Evolutionary conservation across 2,797 vertebrate species (phyloP).

Genomic region (Cryptoblepharus egeriae): DNA sequence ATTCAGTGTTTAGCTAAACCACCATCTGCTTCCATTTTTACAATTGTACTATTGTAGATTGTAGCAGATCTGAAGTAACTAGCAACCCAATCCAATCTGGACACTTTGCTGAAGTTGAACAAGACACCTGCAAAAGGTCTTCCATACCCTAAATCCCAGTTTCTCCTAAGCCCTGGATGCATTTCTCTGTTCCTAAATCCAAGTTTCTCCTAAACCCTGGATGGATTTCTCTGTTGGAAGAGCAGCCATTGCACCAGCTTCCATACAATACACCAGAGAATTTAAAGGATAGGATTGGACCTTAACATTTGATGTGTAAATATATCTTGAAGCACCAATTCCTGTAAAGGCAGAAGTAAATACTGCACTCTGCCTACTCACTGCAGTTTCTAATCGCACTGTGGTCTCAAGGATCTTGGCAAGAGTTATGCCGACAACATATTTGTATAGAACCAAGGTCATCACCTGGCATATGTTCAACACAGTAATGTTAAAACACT

Average conservation of each 20-base stretch:
- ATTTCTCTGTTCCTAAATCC: no score
- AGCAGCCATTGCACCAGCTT: no score
- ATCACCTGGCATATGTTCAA: neutral
- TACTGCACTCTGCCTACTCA: neutral
- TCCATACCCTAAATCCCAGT: no score
- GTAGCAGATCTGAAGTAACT: neutral
- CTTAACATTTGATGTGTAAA: neutral
- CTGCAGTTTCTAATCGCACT: neutral
- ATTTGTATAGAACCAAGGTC: neutral
- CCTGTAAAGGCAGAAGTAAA: neutral
- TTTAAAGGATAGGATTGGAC: no score
- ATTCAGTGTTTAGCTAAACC: neutral
- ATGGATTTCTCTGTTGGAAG: no score
- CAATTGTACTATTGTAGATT: neutral
- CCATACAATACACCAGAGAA: no score
- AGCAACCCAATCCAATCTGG: neutral
- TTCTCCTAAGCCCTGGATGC: no score
- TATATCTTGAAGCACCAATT: neutral
- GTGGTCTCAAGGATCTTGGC: neutral
- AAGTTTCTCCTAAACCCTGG: no score
- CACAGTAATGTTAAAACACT: neutral
- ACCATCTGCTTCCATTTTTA: neutral
- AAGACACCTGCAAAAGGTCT: no score
- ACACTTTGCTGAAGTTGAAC: no score
- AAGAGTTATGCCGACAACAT: neutral